Base-by-base conservation (phyloP, 2,113 vertebrate genomes). In the Microcebus lehilahytsara region DNA sequence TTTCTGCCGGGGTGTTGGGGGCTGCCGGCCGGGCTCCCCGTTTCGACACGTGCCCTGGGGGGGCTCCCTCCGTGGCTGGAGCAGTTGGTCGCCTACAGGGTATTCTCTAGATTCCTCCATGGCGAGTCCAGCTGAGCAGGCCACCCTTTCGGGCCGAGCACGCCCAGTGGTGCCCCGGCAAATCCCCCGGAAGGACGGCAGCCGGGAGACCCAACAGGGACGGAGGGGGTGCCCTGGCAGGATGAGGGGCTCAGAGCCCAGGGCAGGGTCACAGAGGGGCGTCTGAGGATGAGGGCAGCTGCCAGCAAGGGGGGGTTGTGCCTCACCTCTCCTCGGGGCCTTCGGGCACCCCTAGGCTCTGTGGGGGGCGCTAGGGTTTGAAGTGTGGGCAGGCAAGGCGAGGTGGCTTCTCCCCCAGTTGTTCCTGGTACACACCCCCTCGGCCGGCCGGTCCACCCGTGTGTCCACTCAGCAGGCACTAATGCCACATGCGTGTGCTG, bases 41-140 rank as follows among this genome's bases (percentile, higher is more conserved):
- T 42, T 37, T 30, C 14, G 37, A 17, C 53, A 2, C 1, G 0
- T 6, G 11, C 32, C 13, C 34, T 0, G 19, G 4, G 19, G n/a
- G 14, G 34, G 17, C 11, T 42, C 37, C 49, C 3, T 32, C 17
- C 51, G 46, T 9, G 19, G 17, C 30, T 6, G n/a, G n/a, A n/a
- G n/a, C n/a, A n/a, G n/a, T n/a, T 23, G 42, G 74, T n/a, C 19
- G 42, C 37, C 30, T 14, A 13, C 2, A n/a, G 42, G 13, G 64
- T 22, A 8, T 5, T 46, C 46, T 79, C 40, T 32, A 74, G 40
- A 49, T 37, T 1, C 37, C 62, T 32, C 8, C 0, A 11, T 10
- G n/a, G 8, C 23, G 0, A 23, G 32, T 22, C 80, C 14, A 9
- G 6, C 6, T 4, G 9, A 6, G 49, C 6, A 0, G 22, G 16